These are phyloP conservation scores for Apteryx mantelli DNA, from an alignment of 2,113 vertebrate species.

Conservation along the genomic window DNA sequence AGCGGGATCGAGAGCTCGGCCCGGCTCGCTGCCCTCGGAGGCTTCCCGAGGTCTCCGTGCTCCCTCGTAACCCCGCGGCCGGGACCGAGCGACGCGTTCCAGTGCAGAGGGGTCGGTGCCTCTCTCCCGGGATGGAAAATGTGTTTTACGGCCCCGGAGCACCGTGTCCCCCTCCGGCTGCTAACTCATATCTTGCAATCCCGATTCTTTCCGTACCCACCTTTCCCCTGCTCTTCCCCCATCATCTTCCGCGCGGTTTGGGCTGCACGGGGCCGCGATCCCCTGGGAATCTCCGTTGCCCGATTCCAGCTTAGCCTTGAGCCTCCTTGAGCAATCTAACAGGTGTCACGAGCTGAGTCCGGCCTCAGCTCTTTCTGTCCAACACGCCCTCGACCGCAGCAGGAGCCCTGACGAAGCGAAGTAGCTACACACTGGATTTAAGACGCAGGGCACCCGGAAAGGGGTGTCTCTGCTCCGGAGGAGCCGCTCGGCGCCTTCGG, in stretches of 20 bases:
- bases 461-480: not conserved
- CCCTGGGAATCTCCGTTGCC: not conserved
- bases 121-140: not conserved
- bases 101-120: not conserved
- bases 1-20: not conserved
- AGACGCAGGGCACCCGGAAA: not conserved
- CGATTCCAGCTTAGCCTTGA: not conserved
- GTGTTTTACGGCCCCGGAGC: not conserved
- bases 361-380: fast-evolving
- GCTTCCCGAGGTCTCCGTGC: fast-evolving
- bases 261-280: not conserved
- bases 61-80: fast-evolving
- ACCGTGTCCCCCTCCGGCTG: not conserved
- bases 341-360: not conserved
- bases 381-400: fast-evolving
- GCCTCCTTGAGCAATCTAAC: not conserved
- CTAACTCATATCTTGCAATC: not conserved
- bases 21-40: not conserved
- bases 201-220: fast-evolving
- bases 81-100: not conserved
- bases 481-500: not conserved
- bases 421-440: too few species aligned
- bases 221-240: not conserved
- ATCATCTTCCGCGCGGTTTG: too few species aligned
- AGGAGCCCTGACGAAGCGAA: not conserved